phyloP scores from a whole-genome alignment of 1,140 invertebrate genomes.

The Nasonia vitripennis region DNA sequence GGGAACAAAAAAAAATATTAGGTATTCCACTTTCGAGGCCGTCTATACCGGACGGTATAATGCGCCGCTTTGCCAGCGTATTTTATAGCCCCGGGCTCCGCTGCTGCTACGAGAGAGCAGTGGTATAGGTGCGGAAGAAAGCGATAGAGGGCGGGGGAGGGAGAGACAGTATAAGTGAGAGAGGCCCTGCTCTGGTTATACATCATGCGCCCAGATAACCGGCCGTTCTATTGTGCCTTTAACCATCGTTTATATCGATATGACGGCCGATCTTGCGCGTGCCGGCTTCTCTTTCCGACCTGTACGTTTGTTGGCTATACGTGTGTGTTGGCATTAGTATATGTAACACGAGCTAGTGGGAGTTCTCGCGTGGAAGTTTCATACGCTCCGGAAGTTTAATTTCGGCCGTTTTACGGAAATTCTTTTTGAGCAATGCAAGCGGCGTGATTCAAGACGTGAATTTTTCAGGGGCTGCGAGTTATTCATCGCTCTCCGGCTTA shows the following conservation, averaged over 20 bases:
- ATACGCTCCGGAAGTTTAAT: constrained; percentile 3
- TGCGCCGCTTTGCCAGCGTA: constrained; percentile 50
- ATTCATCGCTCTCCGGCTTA: no score
- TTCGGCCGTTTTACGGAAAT: not conserved
- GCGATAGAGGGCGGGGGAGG: not conserved
- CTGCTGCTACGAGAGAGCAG: not conserved
- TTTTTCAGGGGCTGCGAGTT: no score
- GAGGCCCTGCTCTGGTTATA: constrained; percentile 51
- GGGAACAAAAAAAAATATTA: constrained; percentile 53
- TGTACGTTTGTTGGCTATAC: no score
- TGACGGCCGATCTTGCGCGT: constrained; percentile 53
- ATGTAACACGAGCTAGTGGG: not conserved
- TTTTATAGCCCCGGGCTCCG: constrained; percentile 49
- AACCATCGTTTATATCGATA: constrained; percentile 60
- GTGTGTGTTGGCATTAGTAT: not conserved
- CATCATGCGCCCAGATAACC: constrained; percentile 58
- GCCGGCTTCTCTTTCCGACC: not conserved
- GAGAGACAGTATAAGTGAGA: constrained; percentile 17
- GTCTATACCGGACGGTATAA: constrained; percentile 48
- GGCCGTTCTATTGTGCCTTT: constrained; percentile 58
- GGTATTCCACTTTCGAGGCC: constrained; percentile 44
- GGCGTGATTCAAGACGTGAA: no score
- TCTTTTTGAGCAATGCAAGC: not conserved
- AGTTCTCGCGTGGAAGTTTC: constrained; percentile 21
- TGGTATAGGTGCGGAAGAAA: not conserved